Conservation (phyloP, 2,113 vertebrate genomes). For the Chaenogobius annularis region DNA sequence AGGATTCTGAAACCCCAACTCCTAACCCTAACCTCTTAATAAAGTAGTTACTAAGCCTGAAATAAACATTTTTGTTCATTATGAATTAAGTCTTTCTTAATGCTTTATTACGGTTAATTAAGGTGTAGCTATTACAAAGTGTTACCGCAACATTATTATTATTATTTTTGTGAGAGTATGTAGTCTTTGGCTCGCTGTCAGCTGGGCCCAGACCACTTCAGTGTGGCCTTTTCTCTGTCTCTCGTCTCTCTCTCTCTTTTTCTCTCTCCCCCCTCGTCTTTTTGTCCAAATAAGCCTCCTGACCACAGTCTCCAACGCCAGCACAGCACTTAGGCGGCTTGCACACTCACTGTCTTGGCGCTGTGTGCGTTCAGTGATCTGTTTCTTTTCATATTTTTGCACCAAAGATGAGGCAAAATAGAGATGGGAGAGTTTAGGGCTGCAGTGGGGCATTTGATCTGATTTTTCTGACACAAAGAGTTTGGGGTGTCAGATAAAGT, state of each 20-base stretch:
- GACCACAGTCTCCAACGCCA: constrained; percentile 70
- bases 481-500: background rate
- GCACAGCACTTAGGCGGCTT: constrained; percentile 69
- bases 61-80: no score
- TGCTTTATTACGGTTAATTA: no score
- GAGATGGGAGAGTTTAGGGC: constrained; percentile 27
- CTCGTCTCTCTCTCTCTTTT: constrained; percentile 2
- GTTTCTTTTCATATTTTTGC: constrained; percentile 70
- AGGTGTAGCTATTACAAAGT: no score
- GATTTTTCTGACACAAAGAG: constrained; percentile 5
- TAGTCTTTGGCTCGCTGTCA: constrained; percentile 32
- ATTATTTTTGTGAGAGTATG: constrained; percentile 25
- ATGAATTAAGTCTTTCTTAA: no score
- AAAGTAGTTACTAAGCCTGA: no score
- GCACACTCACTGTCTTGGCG: constrained; percentile 68
- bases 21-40: no score
- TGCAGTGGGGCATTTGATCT: background rate
- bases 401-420: constrained; percentile 20
- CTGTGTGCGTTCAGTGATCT: constrained; percentile 42
- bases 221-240: constrained; percentile 14
- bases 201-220: constrained; percentile 26
- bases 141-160: background rate
- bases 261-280: constrained; percentile 25
- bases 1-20: no score
- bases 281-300: constrained; percentile 60